A percentile compares a stretch with the other conserved stretches of the same genome.
These are phyloP conservation scores for Oplegnathus fasciatus DNA, from an alignment of 2,113 vertebrate genomes.

Conservation along the genomic window DNA sequence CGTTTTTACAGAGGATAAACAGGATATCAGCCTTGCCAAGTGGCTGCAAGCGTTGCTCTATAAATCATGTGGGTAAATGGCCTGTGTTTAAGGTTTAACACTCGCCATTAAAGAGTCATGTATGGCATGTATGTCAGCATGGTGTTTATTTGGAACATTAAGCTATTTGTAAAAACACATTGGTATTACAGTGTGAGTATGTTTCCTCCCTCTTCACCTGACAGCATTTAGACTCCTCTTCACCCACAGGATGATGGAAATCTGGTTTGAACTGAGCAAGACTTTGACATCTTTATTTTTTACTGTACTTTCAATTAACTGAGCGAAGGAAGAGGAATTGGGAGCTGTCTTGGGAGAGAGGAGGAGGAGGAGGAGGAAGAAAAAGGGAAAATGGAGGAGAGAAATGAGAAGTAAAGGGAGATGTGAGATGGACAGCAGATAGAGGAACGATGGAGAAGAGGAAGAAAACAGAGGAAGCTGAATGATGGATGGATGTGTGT, in stretches of 20 bases:
- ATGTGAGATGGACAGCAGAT: constrained; percentile 58
- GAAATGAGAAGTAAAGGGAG: constrained; percentile 33
- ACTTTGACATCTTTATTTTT: constrained; percentile 69
- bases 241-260: constrained; percentile 24
- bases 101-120: constrained; percentile 65
- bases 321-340: constrained; percentile 16
- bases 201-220: constrained; percentile 10
- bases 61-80: constrained; percentile 74
- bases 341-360: constrained; percentile 4
- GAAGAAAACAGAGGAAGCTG: constrained; percentile 49
- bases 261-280: not conserved
- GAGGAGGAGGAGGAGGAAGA: not conserved
- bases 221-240: constrained; percentile 5
- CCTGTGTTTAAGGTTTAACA: constrained; percentile 64
- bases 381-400: constrained; percentile 14
- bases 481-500: constrained; percentile 68
- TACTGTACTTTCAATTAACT: constrained; percentile 50
- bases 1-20: constrained; percentile 11
- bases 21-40: not conserved
- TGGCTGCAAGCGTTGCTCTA: constrained; percentile 34
- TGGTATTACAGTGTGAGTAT: not conserved
- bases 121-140: constrained; percentile 63
- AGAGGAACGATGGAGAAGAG: constrained; percentile 43
- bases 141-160: constrained; percentile 62
- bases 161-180: constrained; percentile 45